Conservation (phyloP, 1,140 invertebrate species). For the Drosophila littoralis region DNA sequence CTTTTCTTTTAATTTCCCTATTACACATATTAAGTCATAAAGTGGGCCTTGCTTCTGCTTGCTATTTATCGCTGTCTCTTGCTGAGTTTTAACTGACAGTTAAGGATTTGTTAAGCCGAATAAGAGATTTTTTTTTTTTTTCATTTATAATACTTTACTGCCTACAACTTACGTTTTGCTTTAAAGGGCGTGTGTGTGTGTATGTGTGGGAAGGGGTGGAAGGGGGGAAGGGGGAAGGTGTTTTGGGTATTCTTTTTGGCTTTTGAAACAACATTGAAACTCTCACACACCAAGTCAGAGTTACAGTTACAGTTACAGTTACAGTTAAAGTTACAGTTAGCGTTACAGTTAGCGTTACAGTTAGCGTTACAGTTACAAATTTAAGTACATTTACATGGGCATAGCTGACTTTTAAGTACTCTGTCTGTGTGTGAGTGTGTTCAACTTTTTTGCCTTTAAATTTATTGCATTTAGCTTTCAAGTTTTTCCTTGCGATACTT, state of each 20-base stretch:
- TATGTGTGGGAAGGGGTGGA: not conserved
- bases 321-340: conserved; percentile 20
- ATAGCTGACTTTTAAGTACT: conserved; percentile 15
- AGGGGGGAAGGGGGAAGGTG: not conserved
- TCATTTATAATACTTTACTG: conserved; percentile 11
- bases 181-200: not conserved
- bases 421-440: conserved; percentile 31
- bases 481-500: conserved; percentile 3
- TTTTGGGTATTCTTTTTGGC: not conserved
- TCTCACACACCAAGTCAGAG: conserved; percentile 14
- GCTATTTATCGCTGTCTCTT: not conserved
- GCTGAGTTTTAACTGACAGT: not conserved
- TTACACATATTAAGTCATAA: conserved; percentile 4
- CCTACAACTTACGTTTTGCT: conserved; percentile 27
- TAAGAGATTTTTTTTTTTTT: conserved; percentile 6
- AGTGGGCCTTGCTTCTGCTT: not conserved
- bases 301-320: conserved; percentile 9
- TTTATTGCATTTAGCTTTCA: conserved; percentile 36
- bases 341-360: conserved; percentile 26
- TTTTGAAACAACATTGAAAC: conserved; percentile 21
- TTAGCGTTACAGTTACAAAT: conserved; percentile 19
- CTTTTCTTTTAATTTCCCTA: conserved; percentile 16
- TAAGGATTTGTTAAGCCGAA: conserved; percentile 10
- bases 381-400: conserved; percentile 41
- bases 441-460: conserved; percentile 37